Percentiles rank a stretch among this genome's conserved stretches.
These are phyloP conservation scores for Sesamia inferens DNA, from an alignment of 2,888 invertebrate genomes.

Conservation along the genomic window DNA sequence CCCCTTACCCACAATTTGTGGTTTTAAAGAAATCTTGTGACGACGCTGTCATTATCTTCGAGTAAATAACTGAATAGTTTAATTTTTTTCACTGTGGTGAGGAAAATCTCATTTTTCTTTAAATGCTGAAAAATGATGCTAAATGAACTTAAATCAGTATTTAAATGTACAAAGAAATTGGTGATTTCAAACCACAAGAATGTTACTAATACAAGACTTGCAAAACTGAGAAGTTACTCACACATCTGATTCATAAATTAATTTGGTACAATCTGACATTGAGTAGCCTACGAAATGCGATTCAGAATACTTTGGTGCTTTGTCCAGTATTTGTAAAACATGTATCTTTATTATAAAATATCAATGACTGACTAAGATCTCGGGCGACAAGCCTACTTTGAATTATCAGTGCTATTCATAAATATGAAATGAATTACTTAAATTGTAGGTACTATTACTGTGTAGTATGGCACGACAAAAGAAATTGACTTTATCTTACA, in stretches of 20 bases:
- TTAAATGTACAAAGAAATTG: conserved; percentile 39
- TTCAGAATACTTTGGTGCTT: conserved; percentile 55
- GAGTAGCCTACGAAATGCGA: conserved; percentile 34
- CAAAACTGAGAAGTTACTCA: neutral
- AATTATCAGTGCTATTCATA: conserved; percentile 59
- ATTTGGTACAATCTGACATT: conserved; percentile 23
- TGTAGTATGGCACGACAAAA: conserved; percentile 14
- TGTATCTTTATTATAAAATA: conserved; percentile 41
- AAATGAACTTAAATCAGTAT: conserved; percentile 33
- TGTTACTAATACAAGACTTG: conserved; percentile 6
- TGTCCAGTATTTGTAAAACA: conserved; percentile 47
- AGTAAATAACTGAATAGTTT: neutral
- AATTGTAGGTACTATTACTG: conserved; percentile 37
- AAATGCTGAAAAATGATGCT: conserved; percentile 13
- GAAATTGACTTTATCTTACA: neutral
- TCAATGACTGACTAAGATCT: conserved; percentile 76
- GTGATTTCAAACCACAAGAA: conserved; percentile 9
- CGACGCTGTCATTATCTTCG: neutral
- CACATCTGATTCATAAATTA: conserved; percentile 15
- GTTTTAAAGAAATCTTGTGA: conserved; percentile 9
- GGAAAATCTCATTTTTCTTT: conserved; percentile 3
- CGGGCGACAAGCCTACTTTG: conserved; percentile 72
- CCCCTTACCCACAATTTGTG: neutral
- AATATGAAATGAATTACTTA: conserved; percentile 56
- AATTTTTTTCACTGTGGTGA: conserved; percentile 5